Evolutionary conservation across 2,888 invertebrate species (phyloP), one percentile per base, ranked within the genome.

Genomic region (Aplocera efformata): DNA sequence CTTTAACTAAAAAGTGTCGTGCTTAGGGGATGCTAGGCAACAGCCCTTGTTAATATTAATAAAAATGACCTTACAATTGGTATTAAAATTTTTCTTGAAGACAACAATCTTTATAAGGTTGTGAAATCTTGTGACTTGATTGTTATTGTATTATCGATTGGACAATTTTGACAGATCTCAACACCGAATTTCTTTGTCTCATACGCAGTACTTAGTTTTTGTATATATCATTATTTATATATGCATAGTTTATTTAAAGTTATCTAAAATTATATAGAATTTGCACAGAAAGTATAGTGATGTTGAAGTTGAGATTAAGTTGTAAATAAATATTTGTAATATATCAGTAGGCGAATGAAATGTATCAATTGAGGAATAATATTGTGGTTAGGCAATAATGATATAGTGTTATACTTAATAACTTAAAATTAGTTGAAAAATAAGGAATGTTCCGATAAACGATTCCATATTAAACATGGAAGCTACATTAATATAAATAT

Each of bases 151-250:
- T 11, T 31, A 30, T 25, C 11, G 21, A 17, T 35, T 32, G 34
- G 35, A 17, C 23, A 9, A 40, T 26, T 11, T 13, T 36, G 28
- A 24, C 20, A 40, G 54, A 57, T 59, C 53, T 57, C 56, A 44
- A 32, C 36, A 32, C 44, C 50, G 44, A 59, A 50, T 53, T 55
- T 38, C 25, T 38, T 22, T 46, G 32, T 29, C 23, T 38, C 23
- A 9, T 22, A 27, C 30, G 29, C 32, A 32, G 48, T 53, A 50
- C 42, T 47, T 42, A 47, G 42, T 20, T 32, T 34, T 43, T 22
- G 42, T 33, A 26, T 38, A 47, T 39, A 26, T 21, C 24, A 32
- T 32, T 32, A 11, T 10, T 34, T 42, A 33, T 41, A 32, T 40
- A 32, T 48, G 42, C 42, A 42, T 47, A 42, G 23, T 34, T 34